These are phyloP conservation scores for Plebejus anna DNA, from an alignment of 2,888 invertebrate species.

Conservation along the genomic window DNA sequence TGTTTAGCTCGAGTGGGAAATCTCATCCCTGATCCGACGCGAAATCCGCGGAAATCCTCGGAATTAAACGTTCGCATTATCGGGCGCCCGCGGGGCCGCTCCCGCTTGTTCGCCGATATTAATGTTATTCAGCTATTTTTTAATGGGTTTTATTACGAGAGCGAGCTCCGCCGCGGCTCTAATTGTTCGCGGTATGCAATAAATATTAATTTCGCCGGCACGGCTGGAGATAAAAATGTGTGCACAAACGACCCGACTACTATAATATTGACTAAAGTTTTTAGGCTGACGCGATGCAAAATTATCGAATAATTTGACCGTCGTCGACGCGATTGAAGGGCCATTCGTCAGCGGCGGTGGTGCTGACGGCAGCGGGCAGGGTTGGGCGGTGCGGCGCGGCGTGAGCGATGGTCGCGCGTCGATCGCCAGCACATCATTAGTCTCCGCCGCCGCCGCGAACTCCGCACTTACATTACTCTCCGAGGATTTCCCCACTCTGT, in stretches of 20 bases:
- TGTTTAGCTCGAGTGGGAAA: slow-evolving; percentile 21
- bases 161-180: not conserved
- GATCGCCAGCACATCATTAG: slow-evolving; percentile 7
- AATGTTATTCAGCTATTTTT: slow-evolving; percentile 23
- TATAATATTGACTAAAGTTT: not conserved
- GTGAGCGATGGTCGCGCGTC: slow-evolving; percentile 14
- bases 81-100: slow-evolving; percentile 9
- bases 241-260: not conserved
- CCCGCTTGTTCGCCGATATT: not conserved
- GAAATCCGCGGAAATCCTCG: slow-evolving; percentile 18
- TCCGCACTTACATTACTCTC: not conserved
- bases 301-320: not conserved
- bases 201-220: slow-evolving; percentile 9
- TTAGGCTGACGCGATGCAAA: not conserved
- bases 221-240: not conserved
- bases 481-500: not conserved
- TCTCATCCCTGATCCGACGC: slow-evolving; percentile 4
- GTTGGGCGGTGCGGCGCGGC: not conserved
- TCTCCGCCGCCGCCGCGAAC: not conserved
- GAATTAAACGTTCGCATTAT: slow-evolving; percentile 19
- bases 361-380: not conserved
- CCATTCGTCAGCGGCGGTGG: slow-evolving; percentile 17
- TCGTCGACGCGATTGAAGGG: not conserved
- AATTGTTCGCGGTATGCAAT: not conserved
- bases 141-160: not conserved